Percentiles rank a stretch among this genome's conserved stretches.
phyloP scores from a whole-genome alignment of 2,797 vertebrate genomes.

The Podarcis siculus region DNA sequence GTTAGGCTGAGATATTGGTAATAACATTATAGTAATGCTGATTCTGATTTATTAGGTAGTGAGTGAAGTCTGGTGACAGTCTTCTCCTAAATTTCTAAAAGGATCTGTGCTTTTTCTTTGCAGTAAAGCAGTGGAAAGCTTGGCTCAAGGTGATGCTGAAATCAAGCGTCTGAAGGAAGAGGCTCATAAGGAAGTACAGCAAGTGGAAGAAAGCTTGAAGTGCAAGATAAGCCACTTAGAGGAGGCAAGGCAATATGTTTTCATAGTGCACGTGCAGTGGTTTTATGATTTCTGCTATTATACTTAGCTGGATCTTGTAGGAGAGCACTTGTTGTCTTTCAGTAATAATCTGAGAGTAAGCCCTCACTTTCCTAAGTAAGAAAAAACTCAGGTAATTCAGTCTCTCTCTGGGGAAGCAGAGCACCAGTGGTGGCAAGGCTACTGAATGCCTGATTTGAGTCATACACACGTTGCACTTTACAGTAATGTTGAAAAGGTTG shows the following conservation, averaged over 20 bases:
- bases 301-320: neutral
- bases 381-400: neutral
- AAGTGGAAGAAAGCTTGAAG: conserved; percentile 80
- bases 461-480: neutral
- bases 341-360: neutral
- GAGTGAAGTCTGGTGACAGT: neutral
- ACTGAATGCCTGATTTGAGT: neutral
- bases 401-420: neutral
- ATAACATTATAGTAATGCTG: neutral
- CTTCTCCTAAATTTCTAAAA: too few species aligned
- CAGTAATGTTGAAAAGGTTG: neutral
- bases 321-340: neutral
- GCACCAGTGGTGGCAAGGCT: neutral
- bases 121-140: conserved; percentile 93
- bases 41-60: too few species aligned
- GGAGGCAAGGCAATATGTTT: conserved; percentile 74
- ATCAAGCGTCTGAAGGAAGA: conserved; percentile 82
- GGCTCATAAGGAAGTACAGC: conserved; percentile 83
- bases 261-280: neutral
- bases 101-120: neutral
- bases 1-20: too few species aligned
- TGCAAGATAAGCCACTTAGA: conserved; percentile 84
- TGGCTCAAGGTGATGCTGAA: conserved; percentile 88
- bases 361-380: neutral
- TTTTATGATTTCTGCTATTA: neutral